Base-by-base conservation (phyloP, 2,113 vertebrate species). In the Centropristis striata region DNA sequence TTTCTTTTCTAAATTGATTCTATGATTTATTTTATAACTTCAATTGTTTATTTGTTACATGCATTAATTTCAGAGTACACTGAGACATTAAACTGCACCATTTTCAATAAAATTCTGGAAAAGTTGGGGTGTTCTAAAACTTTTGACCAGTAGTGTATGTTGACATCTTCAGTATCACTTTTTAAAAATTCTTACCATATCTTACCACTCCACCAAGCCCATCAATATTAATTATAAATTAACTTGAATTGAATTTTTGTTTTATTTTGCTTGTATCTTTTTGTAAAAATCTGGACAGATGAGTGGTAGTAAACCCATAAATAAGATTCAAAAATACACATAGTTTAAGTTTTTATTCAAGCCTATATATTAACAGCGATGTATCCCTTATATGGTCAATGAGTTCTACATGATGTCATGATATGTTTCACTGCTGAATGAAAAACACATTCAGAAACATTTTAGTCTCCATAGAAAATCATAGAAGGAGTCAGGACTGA, bases 311-410 rank as follows among this genome's bases (percentile, higher is more conserved):
- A 32, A 53, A 49, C 3, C 50, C 32, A 21, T 21, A 46, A 3
- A 39, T 11, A 14, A 14, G 2, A 32, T 55, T 47, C 25, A 80
- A 46, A 71, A 67, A 55, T 32, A 42, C 23, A 51, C 36, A 54
- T 55, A 15, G 20, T 42, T 61, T 8, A 25, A 18, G 7, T 77
- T 71, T n/a, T 53, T 10, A 18, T 55, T 71, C 1, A 58, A 69
- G 28, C 58, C 36, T 55, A 16, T 49, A 16, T 20, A 28, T 5
- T 25, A 2, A 46, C 21, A 57, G 32, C 50, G 39, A 13, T 32
- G 2, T 3, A 36, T 68, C 28, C 16, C 8, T 4, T 60, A 15
- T 63, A n/a, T n/a, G n/a, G n/a, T 67, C 41, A 28, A 23, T 32
- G 21, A 53, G 15, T 14, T 42, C 15, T 37, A 18, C 25, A 67